These are phyloP conservation scores for Tinea pellionella DNA, from an alignment of 2,888 invertebrate genomes.

Conservation along the genomic window DNA sequence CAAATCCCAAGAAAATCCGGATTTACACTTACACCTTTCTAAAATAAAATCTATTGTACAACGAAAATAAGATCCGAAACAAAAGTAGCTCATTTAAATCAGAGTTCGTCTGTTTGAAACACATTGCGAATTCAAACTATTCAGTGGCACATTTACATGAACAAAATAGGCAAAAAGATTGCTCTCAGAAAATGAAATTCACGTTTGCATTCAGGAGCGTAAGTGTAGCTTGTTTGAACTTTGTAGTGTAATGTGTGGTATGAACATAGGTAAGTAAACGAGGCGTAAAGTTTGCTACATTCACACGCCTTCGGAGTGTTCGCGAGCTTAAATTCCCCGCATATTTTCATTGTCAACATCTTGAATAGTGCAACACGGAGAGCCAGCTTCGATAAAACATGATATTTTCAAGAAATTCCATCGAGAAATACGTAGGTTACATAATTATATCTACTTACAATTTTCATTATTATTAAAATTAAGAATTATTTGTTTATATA, in stretches of 20 bases:
- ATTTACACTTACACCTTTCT: no score
- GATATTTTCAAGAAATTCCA: no score
- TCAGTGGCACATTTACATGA: not conserved
- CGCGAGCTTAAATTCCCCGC: conserved; percentile 26
- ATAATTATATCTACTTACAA: no score
- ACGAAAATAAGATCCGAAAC: no score
- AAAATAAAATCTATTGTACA: no score
- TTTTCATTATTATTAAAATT: no score
- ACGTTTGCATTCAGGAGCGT: not conserved
- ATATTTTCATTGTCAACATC: conserved; percentile 24
- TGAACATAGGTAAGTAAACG: conserved; percentile 12
- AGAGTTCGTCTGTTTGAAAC: not conserved
- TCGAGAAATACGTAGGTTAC: no score
- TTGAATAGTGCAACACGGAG: not conserved
- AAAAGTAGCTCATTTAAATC: not conserved
- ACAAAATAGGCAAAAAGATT: conserved; percentile 6
- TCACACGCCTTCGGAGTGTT: conserved; percentile 19
- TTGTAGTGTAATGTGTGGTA: conserved; percentile 5
- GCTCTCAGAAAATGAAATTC: not conserved
- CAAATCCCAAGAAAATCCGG: no score
- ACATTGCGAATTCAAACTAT: not conserved
- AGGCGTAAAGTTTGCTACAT: conserved; percentile 9
- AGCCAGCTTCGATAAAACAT: not conserved
- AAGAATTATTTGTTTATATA: no score
- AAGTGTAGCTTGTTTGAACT: not conserved